Evolutionary conservation across 2,113 vertebrate species (phyloP).

Genomic region (Anguilla rostrata): DNA sequence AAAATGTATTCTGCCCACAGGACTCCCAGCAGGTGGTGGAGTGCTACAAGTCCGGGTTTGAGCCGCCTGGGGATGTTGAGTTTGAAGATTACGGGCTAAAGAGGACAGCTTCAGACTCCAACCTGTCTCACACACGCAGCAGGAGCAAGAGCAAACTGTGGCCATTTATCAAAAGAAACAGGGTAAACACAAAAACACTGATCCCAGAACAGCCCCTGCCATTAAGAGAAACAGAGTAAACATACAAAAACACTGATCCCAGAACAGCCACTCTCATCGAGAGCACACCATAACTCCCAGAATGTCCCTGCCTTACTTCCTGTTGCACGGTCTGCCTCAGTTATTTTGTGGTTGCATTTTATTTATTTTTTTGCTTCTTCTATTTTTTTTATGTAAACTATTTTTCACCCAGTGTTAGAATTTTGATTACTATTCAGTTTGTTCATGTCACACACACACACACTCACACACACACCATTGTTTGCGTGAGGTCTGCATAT

Average conservation of each 20-base stretch:
- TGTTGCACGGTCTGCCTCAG: not conserved
- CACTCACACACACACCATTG: too few species aligned
- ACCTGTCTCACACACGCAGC: conserved; percentile 81
- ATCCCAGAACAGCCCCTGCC: not conserved
- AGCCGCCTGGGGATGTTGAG: conserved; percentile 90
- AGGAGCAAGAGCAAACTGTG: conserved; percentile 95
- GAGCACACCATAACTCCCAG: conserved; percentile 49
- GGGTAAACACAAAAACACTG: conserved; percentile 74
- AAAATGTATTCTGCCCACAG: conserved; percentile 55
- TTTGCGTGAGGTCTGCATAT: not conserved
- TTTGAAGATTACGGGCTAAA: conserved; percentile 98
- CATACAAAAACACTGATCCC: conserved; percentile 23
- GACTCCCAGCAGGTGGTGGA: conserved; percentile 92
- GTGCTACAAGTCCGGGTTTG: conserved; percentile 93
- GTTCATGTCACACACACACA: too few species aligned
- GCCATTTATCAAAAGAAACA: conserved; percentile 99
- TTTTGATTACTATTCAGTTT: too few species aligned
- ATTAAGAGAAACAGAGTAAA: conserved; percentile 94
- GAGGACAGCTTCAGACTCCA: conserved; percentile 83
- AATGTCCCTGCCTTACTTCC: not conserved
- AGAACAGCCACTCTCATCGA: conserved; percentile 44
- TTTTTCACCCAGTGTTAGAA: too few species aligned
- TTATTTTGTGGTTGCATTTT: not conserved
- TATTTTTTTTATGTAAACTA: not conserved
- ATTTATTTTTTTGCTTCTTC: not conserved